A percentile compares a stretch with the other conserved stretches of the same genome.
Evolutionary conservation across 2,888 invertebrate genomes (phyloP).

Genomic region (Euplexia lucipara): DNA sequence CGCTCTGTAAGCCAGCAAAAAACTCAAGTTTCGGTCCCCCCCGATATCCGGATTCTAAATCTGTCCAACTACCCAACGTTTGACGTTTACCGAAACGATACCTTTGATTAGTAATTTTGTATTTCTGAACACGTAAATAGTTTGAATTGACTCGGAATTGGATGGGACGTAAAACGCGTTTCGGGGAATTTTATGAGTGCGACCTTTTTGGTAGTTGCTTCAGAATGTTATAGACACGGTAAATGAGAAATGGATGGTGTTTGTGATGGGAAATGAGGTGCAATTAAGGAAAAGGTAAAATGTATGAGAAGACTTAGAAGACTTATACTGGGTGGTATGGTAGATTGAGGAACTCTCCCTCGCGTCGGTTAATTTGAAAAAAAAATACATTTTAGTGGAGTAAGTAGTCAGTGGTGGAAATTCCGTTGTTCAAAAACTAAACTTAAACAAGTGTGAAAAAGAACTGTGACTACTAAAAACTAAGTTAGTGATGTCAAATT

Average conservation of each 20-base stretch:
- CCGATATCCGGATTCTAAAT: slow-evolving; percentile 88
- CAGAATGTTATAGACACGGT: slow-evolving; percentile 21
- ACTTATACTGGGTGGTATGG: background rate
- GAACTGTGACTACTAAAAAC: too few species aligned
- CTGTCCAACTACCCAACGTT: slow-evolving; percentile 73
- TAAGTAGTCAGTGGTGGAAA: too few species aligned
- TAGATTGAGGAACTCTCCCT: too few species aligned
- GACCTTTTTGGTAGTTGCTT: slow-evolving; percentile 42
- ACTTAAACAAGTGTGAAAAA: too few species aligned
- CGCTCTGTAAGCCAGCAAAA: slow-evolving; percentile 77
- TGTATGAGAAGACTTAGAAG: background rate
- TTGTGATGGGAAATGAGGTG: slow-evolving; percentile 5
- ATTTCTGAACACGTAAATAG: slow-evolving; percentile 66
- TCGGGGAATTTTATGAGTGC: slow-evolving; percentile 50
- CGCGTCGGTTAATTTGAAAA: too few species aligned
- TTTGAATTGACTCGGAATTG: slow-evolving; percentile 51
- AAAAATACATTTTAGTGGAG: too few species aligned
- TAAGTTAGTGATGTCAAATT: too few species aligned
- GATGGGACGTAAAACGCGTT: slow-evolving; percentile 59
- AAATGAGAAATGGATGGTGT: slow-evolving; percentile 42
- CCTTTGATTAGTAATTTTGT: slow-evolving; percentile 77
- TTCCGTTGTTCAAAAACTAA: too few species aligned
- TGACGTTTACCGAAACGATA: slow-evolving; percentile 77
- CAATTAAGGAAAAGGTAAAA: slow-evolving; percentile 28
- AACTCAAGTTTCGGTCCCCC: slow-evolving; percentile 76